Evolutionary conservation across 2,797 vertebrate genomes (phyloP).

Genomic region (Fistularia tabacaria): DNA sequence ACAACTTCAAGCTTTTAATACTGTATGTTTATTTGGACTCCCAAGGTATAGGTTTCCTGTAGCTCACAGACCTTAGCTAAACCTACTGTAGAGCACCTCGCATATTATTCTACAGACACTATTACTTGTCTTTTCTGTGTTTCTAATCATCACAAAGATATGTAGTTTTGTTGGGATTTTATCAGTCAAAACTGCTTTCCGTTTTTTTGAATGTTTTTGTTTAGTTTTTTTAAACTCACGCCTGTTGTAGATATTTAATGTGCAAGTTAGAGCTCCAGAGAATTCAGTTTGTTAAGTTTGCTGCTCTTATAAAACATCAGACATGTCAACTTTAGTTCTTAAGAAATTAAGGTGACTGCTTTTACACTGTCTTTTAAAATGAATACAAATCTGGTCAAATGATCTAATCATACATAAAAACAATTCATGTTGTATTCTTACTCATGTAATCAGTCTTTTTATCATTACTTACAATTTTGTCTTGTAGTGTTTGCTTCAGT

Average conservation of each 20-base stretch:
- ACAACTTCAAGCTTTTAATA: constrained; percentile 14
- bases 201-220: background rate
- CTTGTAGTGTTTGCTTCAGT: too few species aligned
- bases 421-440: too few species aligned
- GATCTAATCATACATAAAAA: too few species aligned
- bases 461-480: too few species aligned
- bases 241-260: background rate
- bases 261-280: constrained; percentile 28
- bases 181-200: too few species aligned
- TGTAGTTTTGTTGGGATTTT: constrained; percentile 7
- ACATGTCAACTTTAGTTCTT: too few species aligned
- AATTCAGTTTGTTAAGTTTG: background rate
- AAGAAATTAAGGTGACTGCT: too few species aligned
- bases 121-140: constrained; percentile 5
- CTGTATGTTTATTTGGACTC: constrained; percentile 1
- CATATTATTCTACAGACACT: constrained; percentile 11
- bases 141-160: too few species aligned
- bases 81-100: constrained; percentile 3
- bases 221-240: constrained; percentile 7
- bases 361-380: too few species aligned
- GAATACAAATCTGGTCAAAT: too few species aligned
- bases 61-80: background rate
- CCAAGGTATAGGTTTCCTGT: constrained; percentile 18
- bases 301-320: too few species aligned
- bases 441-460: too few species aligned